Base-by-base conservation (phyloP, 2,797 vertebrate genomes). In the Cossypha heuglini region DNA sequence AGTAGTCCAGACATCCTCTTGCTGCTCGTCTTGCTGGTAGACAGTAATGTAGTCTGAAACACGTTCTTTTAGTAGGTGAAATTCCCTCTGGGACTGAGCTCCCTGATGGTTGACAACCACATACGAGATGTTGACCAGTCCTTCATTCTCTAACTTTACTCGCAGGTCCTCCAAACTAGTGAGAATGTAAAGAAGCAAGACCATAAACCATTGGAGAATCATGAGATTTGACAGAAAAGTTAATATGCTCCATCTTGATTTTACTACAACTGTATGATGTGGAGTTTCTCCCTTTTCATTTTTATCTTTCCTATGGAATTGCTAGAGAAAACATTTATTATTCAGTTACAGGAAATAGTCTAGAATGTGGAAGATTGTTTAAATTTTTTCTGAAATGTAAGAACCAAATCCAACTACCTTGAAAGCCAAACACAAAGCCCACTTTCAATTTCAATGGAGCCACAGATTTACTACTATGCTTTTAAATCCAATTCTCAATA, bases 61-160 rank as follows among this genome's bases (percentile, higher is more conserved):
- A n/a, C 95, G 97, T 83, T 96, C 90, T 67, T 96, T 97, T 93
- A 99, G 97, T 9, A 98, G 72, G 26, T 81, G 8, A 77, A 99
- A 98, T 62, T 98, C 97, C 35, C 67, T 95, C 76, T 64, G 98
- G 45, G 99, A 98, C 6, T 74, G 33, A 81, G 89, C 40, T 73
- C 97, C 98, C 97, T 98, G 98, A 96, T 99, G 98, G 98, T 99
- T 99, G 67, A 99, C 92, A 64, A 99, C 97, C 80, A 99, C 93
- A 92, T 98, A 99, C 4, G 96, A 98, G 90, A 99, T 98, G 77
- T 99, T 98, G 79, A 80, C 96, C 86, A 99, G 96, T 48, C 99
- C 98, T 95, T 98, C 97, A 68, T 88, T 90, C 93, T 99, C 98
- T 87, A 99, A 76, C 82, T 98, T 99, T 80, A 97, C 94, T 97